Conservation (phyloP, 2,113 vertebrate species). For the Eptesicus fuscus region DNA sequence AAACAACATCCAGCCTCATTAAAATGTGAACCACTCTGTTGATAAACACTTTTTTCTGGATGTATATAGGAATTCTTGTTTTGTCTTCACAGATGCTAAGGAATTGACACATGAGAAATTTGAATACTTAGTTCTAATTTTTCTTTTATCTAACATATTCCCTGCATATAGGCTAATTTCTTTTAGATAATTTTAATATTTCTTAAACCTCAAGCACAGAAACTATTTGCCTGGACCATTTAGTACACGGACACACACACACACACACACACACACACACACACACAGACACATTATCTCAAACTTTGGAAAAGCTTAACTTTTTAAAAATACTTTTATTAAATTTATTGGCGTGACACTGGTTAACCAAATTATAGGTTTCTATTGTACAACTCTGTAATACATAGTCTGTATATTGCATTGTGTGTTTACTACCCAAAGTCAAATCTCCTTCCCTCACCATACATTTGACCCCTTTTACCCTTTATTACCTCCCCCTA, state of each 20-base stretch:
- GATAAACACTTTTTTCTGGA: background rate
- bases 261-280: background rate
- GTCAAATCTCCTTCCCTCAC: background rate
- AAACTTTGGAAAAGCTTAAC: background rate
- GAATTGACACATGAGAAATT: background rate
- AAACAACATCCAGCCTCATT: slow-evolving; percentile 32
- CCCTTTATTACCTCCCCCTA: background rate
- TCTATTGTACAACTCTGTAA: background rate
- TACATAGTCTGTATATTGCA: background rate
- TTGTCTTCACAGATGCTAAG: background rate
- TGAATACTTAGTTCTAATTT: background rate
- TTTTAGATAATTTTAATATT: slow-evolving; percentile 31
- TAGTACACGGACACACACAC: background rate
- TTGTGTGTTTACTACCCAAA: background rate
- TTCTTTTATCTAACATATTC: background rate
- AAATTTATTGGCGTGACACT: background rate
- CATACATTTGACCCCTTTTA: background rate
- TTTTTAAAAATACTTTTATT: background rate
- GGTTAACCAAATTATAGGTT: background rate
- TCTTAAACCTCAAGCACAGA: slow-evolving; percentile 1
- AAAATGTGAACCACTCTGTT: background rate
- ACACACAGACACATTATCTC: background rate
- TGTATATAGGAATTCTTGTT: background rate
- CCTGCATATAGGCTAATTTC: background rate
- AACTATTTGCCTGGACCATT: background rate